These are phyloP conservation scores for Himalopsyche tibetana DNA, from an alignment of 2,888 invertebrate species.

Conservation along the genomic window DNA sequence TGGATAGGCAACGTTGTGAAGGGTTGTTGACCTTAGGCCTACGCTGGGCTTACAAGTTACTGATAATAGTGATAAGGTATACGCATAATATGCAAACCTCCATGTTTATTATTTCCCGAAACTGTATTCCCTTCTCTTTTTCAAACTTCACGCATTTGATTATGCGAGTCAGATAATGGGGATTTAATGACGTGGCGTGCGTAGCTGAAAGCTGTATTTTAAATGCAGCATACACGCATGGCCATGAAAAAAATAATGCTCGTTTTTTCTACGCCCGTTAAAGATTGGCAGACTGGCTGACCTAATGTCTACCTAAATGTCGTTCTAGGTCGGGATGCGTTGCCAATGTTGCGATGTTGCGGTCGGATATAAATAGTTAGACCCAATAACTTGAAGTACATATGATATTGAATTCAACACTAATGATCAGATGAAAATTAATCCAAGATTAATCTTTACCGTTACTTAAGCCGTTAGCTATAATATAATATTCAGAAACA, in stretches of 20 bases:
- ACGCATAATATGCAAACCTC: not conserved
- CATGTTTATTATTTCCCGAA: not conserved
- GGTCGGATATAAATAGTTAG: conserved; percentile 14
- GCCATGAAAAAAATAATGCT: conserved; percentile 1
- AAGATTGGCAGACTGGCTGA: conserved; percentile 29
- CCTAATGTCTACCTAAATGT: conserved; percentile 22
- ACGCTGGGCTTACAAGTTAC: no score
- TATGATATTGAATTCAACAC: no score
- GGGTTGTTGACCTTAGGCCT: no score
- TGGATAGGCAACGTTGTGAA: no score
- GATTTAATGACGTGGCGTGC: conserved; percentile 39
- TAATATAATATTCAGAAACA: no score
- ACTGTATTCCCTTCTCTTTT: not conserved
- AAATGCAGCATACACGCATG: conserved; percentile 11
- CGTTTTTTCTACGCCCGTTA: not conserved
- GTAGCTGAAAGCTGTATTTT: not conserved
- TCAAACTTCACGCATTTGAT: conserved; percentile 30
- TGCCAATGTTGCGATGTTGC: conserved; percentile 11
- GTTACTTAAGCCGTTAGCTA: no score
- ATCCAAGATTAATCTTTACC: no score
- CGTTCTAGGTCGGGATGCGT: conserved; percentile 21
- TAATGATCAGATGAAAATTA: no score
- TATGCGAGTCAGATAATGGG: conserved; percentile 13
- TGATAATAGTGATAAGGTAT: no score
- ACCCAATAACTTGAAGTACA: conserved; percentile 20